phyloP scores from a whole-genome alignment of 2,888 invertebrate species.

The Tachina lurida region DNA sequence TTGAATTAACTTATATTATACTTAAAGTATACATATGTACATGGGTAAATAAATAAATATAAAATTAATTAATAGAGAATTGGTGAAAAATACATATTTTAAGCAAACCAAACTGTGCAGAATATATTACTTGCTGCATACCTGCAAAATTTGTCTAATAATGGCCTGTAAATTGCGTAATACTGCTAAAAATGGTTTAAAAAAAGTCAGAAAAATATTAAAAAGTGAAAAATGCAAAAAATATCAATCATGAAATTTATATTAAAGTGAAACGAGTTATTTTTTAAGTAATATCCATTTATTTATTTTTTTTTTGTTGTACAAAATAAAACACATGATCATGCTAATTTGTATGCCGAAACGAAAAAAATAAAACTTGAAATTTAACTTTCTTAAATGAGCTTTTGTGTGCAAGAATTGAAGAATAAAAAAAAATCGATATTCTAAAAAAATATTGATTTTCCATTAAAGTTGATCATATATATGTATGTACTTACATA shows the following conservation, averaged over 20 bases:
- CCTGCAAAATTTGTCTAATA: constrained; percentile 20
- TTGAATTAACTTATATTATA: constrained; percentile 6
- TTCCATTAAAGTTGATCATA: constrained; percentile 15
- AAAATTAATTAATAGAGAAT: constrained; percentile 33
- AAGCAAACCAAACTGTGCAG: constrained; percentile 11
- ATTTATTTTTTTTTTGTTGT: neutral
- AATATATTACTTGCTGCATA: constrained; percentile 4
- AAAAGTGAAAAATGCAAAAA: constrained; percentile 21
- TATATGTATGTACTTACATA: neutral
- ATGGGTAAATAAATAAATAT: neutral
- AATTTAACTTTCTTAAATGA: constrained; percentile 16
- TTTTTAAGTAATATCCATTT: neutral
- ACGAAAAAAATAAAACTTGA: constrained; percentile 24
- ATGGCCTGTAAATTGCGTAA: constrained; percentile 67
- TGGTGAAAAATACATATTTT: constrained; percentile 30
- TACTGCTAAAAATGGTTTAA: constrained; percentile 45
- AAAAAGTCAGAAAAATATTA: constrained; percentile 17
- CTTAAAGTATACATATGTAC: too few relatives aligned
- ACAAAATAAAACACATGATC: constrained; percentile 42
- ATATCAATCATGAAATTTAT: constrained; percentile 2
- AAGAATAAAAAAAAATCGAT: constrained; percentile 31
- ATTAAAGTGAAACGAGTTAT: constrained; percentile 60
- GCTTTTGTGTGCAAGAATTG: neutral
- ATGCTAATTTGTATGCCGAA: constrained; percentile 38
- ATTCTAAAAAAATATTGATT: constrained; percentile 43